phyloP scores from a whole-genome alignment of 1,140 invertebrate genomes.

The Drosophila chauvacae region DNA sequence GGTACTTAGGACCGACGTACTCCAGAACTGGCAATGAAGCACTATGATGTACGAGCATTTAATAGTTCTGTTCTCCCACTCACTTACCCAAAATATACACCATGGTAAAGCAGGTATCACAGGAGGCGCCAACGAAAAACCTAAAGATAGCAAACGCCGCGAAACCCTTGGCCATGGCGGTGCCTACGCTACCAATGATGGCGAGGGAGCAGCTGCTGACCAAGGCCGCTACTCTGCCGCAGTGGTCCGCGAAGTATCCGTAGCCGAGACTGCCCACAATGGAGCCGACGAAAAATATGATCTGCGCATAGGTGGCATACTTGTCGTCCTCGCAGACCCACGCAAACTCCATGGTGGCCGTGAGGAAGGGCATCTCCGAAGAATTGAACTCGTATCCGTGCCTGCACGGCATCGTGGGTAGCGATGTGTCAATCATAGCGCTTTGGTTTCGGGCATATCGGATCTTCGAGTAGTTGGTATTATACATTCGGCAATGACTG shows the following conservation, averaged over 20 bases:
- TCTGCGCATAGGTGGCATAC: slow-evolving; percentile 89
- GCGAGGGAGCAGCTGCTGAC: slow-evolving; percentile 91
- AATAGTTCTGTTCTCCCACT: background rate
- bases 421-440: slow-evolving; percentile 85
- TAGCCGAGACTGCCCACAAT: slow-evolving; percentile 92
- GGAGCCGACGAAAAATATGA: slow-evolving; percentile 93
- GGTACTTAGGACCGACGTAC: slow-evolving; percentile 93
- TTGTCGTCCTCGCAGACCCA: slow-evolving; percentile 93
- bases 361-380: slow-evolving; percentile 89
- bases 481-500: slow-evolving; percentile 89
- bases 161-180: slow-evolving; percentile 88
- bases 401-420: slow-evolving; percentile 86
- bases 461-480: slow-evolving; percentile 88
- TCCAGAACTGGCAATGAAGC: slow-evolving; percentile 87
- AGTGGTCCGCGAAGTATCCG: slow-evolving; percentile 92
- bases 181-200: slow-evolving; percentile 89
- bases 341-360: slow-evolving; percentile 90
- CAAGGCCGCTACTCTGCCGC: slow-evolving; percentile 91
- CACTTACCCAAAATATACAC: slow-evolving; percentile 93
- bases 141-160: slow-evolving; percentile 89
- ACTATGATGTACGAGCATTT: background rate
- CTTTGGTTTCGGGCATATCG: slow-evolving; percentile 83
- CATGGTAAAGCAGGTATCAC: slow-evolving; percentile 95
- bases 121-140: slow-evolving; percentile 92
- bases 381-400: slow-evolving; percentile 90